Evolutionary conservation across 2,113 vertebrate genomes (phyloP).

Genomic region (Merops nubicus): DNA sequence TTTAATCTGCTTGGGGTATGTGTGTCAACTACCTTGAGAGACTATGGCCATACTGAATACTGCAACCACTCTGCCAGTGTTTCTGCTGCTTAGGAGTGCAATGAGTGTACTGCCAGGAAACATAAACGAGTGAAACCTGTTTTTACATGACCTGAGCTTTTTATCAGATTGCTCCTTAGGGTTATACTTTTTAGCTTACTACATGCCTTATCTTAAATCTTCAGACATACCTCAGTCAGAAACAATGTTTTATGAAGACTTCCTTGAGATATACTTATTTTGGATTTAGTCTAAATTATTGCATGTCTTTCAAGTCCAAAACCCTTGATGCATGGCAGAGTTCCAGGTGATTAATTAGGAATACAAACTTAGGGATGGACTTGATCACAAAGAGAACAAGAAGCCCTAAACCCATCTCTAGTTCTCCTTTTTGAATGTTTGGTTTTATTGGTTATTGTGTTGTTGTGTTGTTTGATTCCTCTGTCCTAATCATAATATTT

Average conservation of each 20-base stretch:
- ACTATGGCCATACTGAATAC: background rate
- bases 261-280: background rate
- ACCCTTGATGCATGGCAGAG: background rate
- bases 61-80: background rate
- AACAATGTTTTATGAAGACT: background rate
- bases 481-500: background rate
- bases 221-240: background rate
- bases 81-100: background rate
- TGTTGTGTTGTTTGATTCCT: background rate
- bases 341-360: background rate
- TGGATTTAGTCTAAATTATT: background rate
- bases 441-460: background rate
- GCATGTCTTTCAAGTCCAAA: background rate
- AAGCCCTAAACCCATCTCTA: background rate
- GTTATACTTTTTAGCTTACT: constrained; percentile 22
- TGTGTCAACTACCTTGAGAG: background rate
- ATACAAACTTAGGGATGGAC: background rate
- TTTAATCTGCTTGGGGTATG: background rate
- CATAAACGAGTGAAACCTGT: background rate
- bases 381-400: background rate
- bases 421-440: background rate
- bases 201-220: constrained; percentile 21
- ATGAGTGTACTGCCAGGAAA: background rate
- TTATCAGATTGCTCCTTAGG: constrained; percentile 24
- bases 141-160: constrained; percentile 24